These are phyloP conservation scores for Probosciger aterrimus DNA, from an alignment of 2,113 vertebrate species.

Conservation along the genomic window DNA sequence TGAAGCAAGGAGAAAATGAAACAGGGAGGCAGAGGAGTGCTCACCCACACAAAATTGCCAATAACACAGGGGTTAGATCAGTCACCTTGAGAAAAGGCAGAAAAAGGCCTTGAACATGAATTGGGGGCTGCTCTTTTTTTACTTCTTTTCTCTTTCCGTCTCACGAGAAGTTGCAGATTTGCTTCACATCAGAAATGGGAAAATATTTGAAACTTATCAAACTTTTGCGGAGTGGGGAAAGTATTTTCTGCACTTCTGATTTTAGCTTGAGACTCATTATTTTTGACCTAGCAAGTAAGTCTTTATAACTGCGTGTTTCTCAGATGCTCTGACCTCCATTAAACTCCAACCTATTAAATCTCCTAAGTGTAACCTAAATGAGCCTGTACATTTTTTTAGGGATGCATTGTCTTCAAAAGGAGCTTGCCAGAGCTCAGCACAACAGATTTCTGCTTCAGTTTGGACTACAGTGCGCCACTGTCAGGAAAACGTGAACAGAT, in stretches of 20 bases:
- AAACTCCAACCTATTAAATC: neutral
- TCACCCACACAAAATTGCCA: neutral
- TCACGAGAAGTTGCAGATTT: neutral
- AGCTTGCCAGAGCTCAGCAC: neutral
- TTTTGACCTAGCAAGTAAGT: neutral
- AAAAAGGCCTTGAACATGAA: neutral
- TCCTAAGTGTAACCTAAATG: neutral
- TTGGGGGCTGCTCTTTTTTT: neutral
- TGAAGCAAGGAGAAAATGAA: neutral
- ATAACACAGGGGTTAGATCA: neutral
- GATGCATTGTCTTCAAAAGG: neutral
- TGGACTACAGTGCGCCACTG: neutral
- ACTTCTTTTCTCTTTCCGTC: neutral
- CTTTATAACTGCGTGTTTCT: neutral
- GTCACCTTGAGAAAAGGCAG: neutral
- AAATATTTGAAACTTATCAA: neutral
- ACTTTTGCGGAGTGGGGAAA: neutral
- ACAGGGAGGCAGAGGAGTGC: neutral
- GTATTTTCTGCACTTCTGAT: neutral
- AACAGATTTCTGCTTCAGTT: neutral
- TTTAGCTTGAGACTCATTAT: neutral
- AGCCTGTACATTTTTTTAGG: neutral
- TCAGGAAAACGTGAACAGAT: neutral
- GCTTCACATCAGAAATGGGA: neutral
- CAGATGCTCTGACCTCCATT: neutral